Evolutionary conservation across 2,113 vertebrate genomes (phyloP), one percentile per base, ranked within the genome.

Genomic region (Chaenocephalus aceratus): DNA sequence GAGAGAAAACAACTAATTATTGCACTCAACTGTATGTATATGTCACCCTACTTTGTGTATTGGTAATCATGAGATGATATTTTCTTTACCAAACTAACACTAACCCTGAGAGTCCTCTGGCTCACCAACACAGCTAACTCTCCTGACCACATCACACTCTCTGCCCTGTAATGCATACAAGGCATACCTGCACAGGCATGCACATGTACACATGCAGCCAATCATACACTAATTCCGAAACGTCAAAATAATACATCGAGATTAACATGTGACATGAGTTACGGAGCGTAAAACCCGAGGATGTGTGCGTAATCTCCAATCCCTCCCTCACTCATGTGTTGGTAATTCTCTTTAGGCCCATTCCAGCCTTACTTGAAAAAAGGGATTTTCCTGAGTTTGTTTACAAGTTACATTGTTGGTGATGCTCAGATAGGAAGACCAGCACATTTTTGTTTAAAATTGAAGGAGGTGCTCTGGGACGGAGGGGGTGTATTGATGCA

Each of bases 151-250:
- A 72, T 84, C 23, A 67, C 59, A 58, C 41, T 36, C 53, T 16
- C 9, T 41, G 44, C 58, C 23, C 34, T 71, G 44, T 36, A 52
- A 56, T 61, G 49, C 49, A 70, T 53, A 12, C 76, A 16, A 56
- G 48, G 67, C 68, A 54, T 53, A 84, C 57, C 71, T 84, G 85
- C 59, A 8, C 49, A 56, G 51, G 46, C 72, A 68, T 56, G 58
- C 73, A 83, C 46, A 74, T 45, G 83, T 2, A 58, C 77, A 76
- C 74, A 78, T 74, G 79, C 46, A 83, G 23, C n/a, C 74, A 79
- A 83, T 70, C 80, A 61, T n/a, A 46, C 14, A 51, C 57, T 60
- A 36, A 77, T 81, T 49, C 71, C 44, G 75, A 65, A 75, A 53
- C 6, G 77, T 72, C 75, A 86, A 52, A 78, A 68, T 36, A 81